These are phyloP conservation scores for Toxotes jaculatrix DNA, from an alignment of 2,113 vertebrate genomes.

Conservation along the genomic window DNA sequence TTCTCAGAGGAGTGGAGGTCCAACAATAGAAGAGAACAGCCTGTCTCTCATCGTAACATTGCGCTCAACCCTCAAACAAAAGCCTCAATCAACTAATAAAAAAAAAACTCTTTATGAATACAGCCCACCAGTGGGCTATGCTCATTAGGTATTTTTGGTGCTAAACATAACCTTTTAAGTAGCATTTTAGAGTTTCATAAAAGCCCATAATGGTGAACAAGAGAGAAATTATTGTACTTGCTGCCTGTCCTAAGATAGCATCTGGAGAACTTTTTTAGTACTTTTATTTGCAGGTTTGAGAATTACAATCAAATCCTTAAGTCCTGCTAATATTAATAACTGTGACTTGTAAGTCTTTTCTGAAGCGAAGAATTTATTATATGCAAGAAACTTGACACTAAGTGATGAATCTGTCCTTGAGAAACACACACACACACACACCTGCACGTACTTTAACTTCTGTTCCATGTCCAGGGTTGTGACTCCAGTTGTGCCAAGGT, in stretches of 20 bases:
- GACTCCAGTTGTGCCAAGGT: slow-evolving; percentile 66
- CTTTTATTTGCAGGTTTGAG: slow-evolving; percentile 40
- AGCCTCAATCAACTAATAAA: slow-evolving; percentile 21
- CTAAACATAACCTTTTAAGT: slow-evolving; percentile 15
- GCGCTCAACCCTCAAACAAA: slow-evolving; percentile 32
- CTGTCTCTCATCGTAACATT: slow-evolving; percentile 1
- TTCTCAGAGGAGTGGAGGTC: background rate
- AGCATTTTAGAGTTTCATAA: slow-evolving; percentile 37
- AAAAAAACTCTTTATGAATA: slow-evolving; percentile 35
- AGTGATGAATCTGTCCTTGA: slow-evolving; percentile 7
- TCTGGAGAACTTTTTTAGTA: slow-evolving; percentile 2
- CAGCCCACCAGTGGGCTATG: slow-evolving; percentile 10
- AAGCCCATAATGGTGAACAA: background rate
- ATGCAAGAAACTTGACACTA: slow-evolving; percentile 3
- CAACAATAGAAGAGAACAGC: slow-evolving; percentile 29
- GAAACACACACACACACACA: slow-evolving; percentile 4
- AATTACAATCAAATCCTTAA: slow-evolving; percentile 3
- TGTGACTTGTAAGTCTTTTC: slow-evolving; percentile 7
- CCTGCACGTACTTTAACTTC: background rate
- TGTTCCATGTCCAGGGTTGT: slow-evolving; percentile 53
- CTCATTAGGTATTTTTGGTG: slow-evolving; percentile 23
- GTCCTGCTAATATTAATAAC: slow-evolving; percentile 6
- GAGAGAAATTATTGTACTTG: background rate
- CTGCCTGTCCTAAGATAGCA: background rate
- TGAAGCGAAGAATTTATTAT: background rate